Base-by-base conservation (phyloP, 1,140 invertebrate species). In the Yoshiicerus persimilis region DNA sequence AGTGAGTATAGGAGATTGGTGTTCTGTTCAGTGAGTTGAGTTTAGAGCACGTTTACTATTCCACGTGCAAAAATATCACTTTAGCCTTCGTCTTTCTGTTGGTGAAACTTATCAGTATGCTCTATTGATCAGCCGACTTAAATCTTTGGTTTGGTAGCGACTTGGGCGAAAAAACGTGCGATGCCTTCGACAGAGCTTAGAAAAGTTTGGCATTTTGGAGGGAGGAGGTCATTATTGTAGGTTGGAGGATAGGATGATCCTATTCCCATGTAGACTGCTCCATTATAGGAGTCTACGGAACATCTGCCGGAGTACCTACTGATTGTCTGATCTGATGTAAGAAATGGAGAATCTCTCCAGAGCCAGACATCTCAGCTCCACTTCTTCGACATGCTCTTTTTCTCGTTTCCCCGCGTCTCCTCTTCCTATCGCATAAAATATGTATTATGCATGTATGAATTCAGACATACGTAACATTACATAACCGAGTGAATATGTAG, bases 61-160 rank as follows among this genome's bases (percentile, higher is more conserved):
- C 86, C 66, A 86, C 86, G 86, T 86, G 86, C 86, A 75, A 87
- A 83, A 87, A 87, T 87, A 83, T 87, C 87, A 75, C 87, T 87
- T 83, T 87, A 80, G 75, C 41, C 75, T 87, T 83, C 38, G 39
- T 38, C 75, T 83, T 32, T 62, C 23, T 66, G 34, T 62, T 87
- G 38, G 56, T 70, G 39, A 88, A 80, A 80, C 75, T 80, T 80
- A 80, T 80, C 75, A 80, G 84, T 38, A 88, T 75, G 80, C 56
- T 85, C 83, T 88, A 88, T 86, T 88, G 87, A 88, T 88, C 87
- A 88, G 34, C 36, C 36, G 27, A 86, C 83, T 88, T 86, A 88
- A 88, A 85, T 77, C 84, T 84, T 88, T 86, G 83, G 84, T 41
- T 88, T 88, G 36, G 32, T 64, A 64, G 56, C 84, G 30, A 34